Percentiles rank a stretch among this genome's conserved stretches.
phyloP scores from a whole-genome alignment of 1,140 invertebrate genomes.

The Apis florea region DNA sequence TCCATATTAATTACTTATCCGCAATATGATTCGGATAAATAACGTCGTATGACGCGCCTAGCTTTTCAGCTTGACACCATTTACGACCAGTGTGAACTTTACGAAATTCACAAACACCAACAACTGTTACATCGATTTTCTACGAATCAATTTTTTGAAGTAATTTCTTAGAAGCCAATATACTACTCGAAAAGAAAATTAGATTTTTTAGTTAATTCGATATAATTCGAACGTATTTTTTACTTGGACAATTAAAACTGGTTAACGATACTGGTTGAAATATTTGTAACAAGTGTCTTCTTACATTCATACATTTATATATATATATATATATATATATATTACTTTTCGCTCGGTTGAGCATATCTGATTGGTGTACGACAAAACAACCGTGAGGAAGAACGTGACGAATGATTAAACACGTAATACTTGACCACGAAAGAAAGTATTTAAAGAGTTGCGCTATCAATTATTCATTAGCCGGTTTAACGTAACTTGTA shows the following conservation, averaged over 20 bases:
- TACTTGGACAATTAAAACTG: neutral
- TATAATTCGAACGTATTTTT: too few species aligned
- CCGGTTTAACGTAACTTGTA: neutral
- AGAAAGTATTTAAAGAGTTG: slow-evolving; percentile 15
- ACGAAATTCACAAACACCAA: neutral
- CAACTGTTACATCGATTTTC: too few species aligned
- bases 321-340: too few species aligned
- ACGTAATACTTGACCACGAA: slow-evolving; percentile 23
- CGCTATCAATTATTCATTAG: slow-evolving; percentile 28
- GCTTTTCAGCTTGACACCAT: slow-evolving; percentile 20
- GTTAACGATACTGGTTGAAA: neutral
- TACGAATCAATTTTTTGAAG: too few species aligned
- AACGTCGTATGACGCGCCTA: neutral
- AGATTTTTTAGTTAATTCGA: too few species aligned
- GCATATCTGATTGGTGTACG: slow-evolving; percentile 25
- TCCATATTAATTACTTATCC: slow-evolving; percentile 55
- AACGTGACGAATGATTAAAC: slow-evolving; percentile 38
- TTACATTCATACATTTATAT: slow-evolving; percentile 28
- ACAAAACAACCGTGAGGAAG: slow-evolving; percentile 27
- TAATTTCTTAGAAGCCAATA: too few species aligned
- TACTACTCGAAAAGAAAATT: too few species aligned
- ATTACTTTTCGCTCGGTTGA: slow-evolving; percentile 29
- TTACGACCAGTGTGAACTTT: neutral
- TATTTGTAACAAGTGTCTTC: slow-evolving; percentile 20
- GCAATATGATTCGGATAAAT: slow-evolving; percentile 39